Evolutionary conservation across 2,888 invertebrate species (phyloP), one percentile per base, ranked within the genome.

Genomic region (Rhagium mordax): DNA sequence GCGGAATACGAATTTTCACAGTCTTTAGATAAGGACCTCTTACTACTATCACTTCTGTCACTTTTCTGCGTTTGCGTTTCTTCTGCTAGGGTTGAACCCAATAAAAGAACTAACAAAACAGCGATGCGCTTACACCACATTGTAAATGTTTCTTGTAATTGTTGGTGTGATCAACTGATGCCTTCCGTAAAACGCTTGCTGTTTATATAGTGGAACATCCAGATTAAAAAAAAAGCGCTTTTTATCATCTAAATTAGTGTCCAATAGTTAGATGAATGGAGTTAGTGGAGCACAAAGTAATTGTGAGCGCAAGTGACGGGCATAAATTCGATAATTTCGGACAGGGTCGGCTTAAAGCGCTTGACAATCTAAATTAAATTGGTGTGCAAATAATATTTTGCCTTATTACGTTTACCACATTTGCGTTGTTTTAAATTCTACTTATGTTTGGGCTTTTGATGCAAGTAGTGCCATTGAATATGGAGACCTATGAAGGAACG

Each of bases 1-100:
- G 92, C 89, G 84, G 92, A 94, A 81, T 92, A 91, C 0, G 89
- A 87, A 21, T 88, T 89, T 67, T 88, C 88, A 83, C 93, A 93
- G 74, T 89, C 89, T 49, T 83, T 83, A 13, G 87, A 83, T 6
- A 88, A 81, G 3, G 85, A 74, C 55, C 74, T 74, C 41, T 81
- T 81, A 51, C 72, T 79, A 33, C 72, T 79, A 33, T 79, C 78
- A 70, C 74, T 72, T 8, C 74, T 68, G 57, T 76, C 76, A 77
- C 70, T 68, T 41, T 65, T 71, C 49, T 67, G 51, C n/a, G 6
- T 67, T 15, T 47, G 62, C 18, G 24, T 20, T 21, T 71, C 72
- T 57, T 70, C 70, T 8, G 72, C 66, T 13, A 66, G 29, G 7
- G 64, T 24, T 64, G 57, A 27, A 55, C 62, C 33, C 29, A 67